phyloP scores from a whole-genome alignment of 1,140 invertebrate genomes.

The Brachionus asplanchnoidis region DNA sequence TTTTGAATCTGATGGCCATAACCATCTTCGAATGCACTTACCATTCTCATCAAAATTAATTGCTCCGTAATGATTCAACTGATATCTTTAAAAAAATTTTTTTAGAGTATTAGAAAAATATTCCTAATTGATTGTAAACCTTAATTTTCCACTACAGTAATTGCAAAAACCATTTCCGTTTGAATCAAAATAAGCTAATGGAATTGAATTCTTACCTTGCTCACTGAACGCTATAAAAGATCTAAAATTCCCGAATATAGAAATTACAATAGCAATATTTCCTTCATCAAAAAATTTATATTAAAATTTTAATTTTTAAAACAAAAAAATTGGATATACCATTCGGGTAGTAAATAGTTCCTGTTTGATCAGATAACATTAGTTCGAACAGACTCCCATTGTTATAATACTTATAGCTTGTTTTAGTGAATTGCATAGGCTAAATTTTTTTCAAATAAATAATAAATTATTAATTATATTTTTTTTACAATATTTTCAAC shows the following conservation, averaged over 20 bases:
- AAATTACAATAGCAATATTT: neutral
- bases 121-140: neutral
- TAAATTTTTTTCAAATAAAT: neutral
- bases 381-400: neutral
- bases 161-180: conserved; percentile 16
- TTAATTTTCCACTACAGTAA: conserved; percentile 6
- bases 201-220: neutral
- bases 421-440: neutral
- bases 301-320: neutral
- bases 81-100: neutral
- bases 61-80: neutral
- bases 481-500: neutral
- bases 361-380: conserved; percentile 9
- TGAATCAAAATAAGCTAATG: conserved; percentile 25
- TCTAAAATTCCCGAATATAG: neutral
- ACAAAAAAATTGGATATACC: neutral
- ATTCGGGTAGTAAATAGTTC: conserved; percentile 7
- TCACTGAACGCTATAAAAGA: conserved; percentile 11
- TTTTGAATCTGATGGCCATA: conserved; percentile 8
- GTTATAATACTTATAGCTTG: neutral
- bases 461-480: neutral
- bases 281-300: neutral
- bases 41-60: conserved; percentile 28
- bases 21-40: neutral
- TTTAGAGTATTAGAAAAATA: too few relatives aligned